A percentile compares a stretch with the other conserved stretches of the same genome.
Conservation (phyloP, 2,797 vertebrate species). For the Centropyge bicolor region DNA sequence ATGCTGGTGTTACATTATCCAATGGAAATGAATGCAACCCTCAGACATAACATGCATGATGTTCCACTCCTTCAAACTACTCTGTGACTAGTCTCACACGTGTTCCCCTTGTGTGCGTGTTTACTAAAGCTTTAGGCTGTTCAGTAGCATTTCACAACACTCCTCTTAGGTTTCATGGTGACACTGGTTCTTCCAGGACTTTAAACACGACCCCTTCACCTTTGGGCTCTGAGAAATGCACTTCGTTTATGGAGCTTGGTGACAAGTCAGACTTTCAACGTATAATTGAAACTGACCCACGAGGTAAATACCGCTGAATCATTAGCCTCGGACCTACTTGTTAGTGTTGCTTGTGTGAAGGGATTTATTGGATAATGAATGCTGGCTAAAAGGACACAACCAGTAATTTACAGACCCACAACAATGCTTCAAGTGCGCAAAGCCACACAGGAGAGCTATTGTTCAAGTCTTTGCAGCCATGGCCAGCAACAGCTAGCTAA, state of each 20-base stretch:
- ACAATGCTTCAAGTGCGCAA: conserved; percentile 31
- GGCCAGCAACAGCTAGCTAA: conserved; percentile 20
- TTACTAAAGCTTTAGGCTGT: conserved; percentile 61
- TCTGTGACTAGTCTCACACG: conserved; percentile 33
- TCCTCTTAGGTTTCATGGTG: conserved; percentile 68
- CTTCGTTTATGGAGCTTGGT: conserved; percentile 30
- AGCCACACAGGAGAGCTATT: conserved; percentile 48
- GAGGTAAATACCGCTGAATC: conserved; percentile 29
- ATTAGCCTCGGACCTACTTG: conserved; percentile 11
- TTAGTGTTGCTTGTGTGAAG: background rate
- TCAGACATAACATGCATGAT: background rate
- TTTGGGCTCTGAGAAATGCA: conserved; percentile 14
- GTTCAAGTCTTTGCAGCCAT: conserved; percentile 40
- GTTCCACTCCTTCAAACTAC: background rate
- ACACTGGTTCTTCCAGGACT: conserved; percentile 49
- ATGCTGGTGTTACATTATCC: conserved; percentile 25
- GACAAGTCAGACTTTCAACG: conserved; percentile 25
- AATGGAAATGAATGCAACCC: background rate
- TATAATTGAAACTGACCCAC: conserved; percentile 7
- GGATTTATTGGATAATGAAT: conserved; percentile 33
- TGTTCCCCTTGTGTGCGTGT: conserved; percentile 44
- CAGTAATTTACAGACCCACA: conserved; percentile 35
- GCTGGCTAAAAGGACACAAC: conserved; percentile 3
- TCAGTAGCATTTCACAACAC: conserved; percentile 78
- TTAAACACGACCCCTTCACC: conserved; percentile 54